phyloP scores from a whole-genome alignment of 2,888 invertebrate genomes.

The Agrotis puta region DNA sequence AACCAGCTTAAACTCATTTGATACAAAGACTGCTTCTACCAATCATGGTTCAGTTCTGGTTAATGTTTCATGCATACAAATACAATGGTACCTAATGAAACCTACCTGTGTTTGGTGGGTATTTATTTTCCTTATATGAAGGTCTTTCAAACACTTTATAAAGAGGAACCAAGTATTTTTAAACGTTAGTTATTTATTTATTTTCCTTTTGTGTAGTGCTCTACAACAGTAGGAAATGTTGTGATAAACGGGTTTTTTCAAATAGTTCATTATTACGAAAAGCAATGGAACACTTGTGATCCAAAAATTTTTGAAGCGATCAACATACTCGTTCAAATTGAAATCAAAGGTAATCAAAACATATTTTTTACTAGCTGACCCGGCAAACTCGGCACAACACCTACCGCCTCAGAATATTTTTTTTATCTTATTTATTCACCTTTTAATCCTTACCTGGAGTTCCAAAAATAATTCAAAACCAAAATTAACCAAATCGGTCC shows the following conservation, averaged over 20 bases:
- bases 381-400: too few relatives aligned
- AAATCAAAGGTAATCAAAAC: neutral
- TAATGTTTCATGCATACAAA: constrained; percentile 27
- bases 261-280: neutral
- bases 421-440: too few relatives aligned
- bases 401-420: too few relatives aligned
- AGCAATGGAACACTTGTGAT: neutral
- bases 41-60: constrained; percentile 19
- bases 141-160: constrained; percentile 49
- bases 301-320: too few relatives aligned
- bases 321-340: neutral
- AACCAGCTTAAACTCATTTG: neutral
- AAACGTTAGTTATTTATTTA: constrained; percentile 41
- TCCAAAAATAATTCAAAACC: too few relatives aligned
- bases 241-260: neutral
- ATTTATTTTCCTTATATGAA: constrained; percentile 32
- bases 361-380: neutral
- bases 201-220: constrained; percentile 23
- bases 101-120: constrained; percentile 6
- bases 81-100: too few relatives aligned
- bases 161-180: constrained; percentile 19
- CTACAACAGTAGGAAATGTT: neutral
- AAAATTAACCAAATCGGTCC: too few relatives aligned
- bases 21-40: neutral
- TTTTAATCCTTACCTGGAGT: too few relatives aligned